These are phyloP conservation scores for Myotis planiceps DNA, from an alignment of 2,797 vertebrate genomes.

Conservation along the genomic window DNA sequence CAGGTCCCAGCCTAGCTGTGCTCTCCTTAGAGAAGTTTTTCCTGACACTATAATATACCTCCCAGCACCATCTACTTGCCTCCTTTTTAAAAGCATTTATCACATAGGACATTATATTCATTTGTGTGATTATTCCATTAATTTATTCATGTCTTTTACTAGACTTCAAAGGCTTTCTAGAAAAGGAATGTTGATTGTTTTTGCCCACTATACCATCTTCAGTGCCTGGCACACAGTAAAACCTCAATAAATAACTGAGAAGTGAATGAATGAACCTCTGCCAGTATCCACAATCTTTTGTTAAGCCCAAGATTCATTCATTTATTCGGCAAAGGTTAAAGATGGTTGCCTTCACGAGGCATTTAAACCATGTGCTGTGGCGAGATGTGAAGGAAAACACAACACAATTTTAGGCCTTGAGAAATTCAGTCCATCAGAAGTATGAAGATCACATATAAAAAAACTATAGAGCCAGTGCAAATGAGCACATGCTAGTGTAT, in stretches of 20 bases:
- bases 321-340: not conserved
- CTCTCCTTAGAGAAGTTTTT: not conserved
- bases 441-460: not conserved
- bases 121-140: not conserved
- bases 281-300: not conserved
- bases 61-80: not conserved
- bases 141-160: not conserved
- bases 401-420: not conserved
- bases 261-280: not conserved
- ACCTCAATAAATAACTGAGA: not conserved
- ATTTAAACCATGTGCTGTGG: not conserved
- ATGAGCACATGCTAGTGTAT: not conserved
- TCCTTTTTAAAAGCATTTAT: not conserved
- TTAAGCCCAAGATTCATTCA: not conserved
- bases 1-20: not conserved
- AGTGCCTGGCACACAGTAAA: not conserved
- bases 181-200: not conserved
- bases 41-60: not conserved
- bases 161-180: not conserved
- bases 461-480: not conserved
- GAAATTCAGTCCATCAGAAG: not conserved
- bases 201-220: not conserved
- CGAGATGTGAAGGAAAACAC: not conserved
- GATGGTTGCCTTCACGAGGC: not conserved
- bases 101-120: not conserved